These are phyloP conservation scores for Heterochromis multidens DNA, from an alignment of 2,113 vertebrate species.

Conservation along the genomic window DNA sequence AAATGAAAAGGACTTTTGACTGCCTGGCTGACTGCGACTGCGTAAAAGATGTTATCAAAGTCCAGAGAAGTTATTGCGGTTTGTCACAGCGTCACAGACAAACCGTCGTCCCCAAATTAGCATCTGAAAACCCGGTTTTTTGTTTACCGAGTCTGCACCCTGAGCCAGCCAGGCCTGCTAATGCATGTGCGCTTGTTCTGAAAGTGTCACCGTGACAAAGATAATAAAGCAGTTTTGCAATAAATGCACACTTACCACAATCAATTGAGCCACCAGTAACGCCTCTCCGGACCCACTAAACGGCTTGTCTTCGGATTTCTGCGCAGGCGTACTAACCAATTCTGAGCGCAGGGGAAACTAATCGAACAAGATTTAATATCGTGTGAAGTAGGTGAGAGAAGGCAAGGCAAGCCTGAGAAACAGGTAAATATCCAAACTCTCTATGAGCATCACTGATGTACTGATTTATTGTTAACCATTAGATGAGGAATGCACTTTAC, in stretches of 20 bases:
- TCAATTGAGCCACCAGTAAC: not conserved
- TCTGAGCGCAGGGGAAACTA: constrained; percentile 1
- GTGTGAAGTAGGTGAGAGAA: not conserved
- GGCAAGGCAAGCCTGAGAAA: not conserved
- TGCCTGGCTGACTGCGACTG: not conserved
- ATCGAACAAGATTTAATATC: constrained; percentile 10
- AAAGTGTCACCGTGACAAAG: not conserved
- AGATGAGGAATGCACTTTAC: not conserved
- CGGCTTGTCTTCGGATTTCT: not conserved
- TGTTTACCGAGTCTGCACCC: not conserved
- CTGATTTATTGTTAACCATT: not conserved
- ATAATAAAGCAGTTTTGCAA: not conserved
- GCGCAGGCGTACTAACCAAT: constrained; percentile 36
- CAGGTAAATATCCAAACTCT: not conserved
- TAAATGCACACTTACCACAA: constrained; percentile 14
- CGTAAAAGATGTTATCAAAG: not conserved
- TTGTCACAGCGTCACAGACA: not conserved
- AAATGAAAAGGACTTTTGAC: not conserved
- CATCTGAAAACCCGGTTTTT: not conserved
- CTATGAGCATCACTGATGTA: not conserved
- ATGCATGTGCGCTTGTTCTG: not conserved
- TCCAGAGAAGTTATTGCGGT: not conserved
- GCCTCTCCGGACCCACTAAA: not conserved
- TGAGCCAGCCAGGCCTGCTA: no score
- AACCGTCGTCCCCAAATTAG: not conserved